Evolutionary conservation across 2,113 vertebrate species (phyloP), one percentile per base, ranked within the genome.

Genomic region (Alethe castanea): DNA sequence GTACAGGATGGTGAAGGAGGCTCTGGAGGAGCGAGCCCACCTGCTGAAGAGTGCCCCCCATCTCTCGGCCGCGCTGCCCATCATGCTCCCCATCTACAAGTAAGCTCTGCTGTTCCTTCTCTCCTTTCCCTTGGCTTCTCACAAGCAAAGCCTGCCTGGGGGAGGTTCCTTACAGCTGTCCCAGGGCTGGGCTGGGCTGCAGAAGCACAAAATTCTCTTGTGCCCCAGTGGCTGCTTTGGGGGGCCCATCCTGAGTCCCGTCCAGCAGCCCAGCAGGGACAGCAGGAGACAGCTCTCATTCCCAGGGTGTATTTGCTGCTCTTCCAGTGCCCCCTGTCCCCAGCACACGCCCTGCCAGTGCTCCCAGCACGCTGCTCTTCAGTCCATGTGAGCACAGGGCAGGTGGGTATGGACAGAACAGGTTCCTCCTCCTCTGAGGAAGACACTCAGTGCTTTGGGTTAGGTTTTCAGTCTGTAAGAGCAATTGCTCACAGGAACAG

Each of bases 21-120:
- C 99, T 1, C 98, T 99, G 25, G 98, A 98, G 5, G 99, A 99
- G 91, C 98, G 99, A 48, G 98, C 99, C 28, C 99, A 99, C 92
- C 98, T 99, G 25, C 98, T 99, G 70, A 97, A 99, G 70, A 99
- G 99, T 9, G 99, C 99, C 3, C 99, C 99, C 31, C 99, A 99
- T 96, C 98, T 99, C 7, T 99, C 99, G 3, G 98, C 98, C 11
- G 98, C 99, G 0, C 90, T 99, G 92, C 99, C 99, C 81, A 99
- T 99, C 95, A 99, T 99, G 99, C 99, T 99, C 14, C 99, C 99
- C 82, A 97, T 99, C 96, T 99, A 99, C 98, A 99, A 99, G 99
- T 99, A 98, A 98, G 98, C 59, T 79, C 82, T 84, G 57, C 92
- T 84, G 1, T 50, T 8, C 1, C 16, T 44, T 28, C 80, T 66